Evolutionary conservation across 2,113 vertebrate species (phyloP).

Genomic region (Oceanites oceanicus): DNA sequence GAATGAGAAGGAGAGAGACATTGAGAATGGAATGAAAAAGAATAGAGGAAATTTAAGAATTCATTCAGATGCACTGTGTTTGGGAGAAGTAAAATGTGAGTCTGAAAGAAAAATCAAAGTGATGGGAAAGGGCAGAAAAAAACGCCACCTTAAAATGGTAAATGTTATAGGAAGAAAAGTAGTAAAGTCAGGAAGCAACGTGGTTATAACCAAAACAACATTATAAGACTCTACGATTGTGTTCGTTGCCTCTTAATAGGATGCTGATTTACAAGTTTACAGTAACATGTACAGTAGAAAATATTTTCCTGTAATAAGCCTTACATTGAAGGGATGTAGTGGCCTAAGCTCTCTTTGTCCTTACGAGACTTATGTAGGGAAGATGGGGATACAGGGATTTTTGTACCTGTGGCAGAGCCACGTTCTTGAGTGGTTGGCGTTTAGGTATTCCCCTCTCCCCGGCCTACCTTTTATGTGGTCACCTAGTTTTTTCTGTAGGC

Average conservation of each 20-base stretch:
- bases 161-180: not conserved
- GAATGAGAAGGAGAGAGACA: not conserved
- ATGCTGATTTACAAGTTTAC: not conserved
- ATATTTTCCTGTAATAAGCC: not conserved
- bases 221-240: not conserved
- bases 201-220: not conserved
- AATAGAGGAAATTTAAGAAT: not conserved
- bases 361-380: not conserved
- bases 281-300: not conserved
- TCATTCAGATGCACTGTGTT: not conserved
- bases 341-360: not conserved
- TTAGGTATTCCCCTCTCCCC: not conserved
- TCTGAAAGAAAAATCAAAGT: not conserved
- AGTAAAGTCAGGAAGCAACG: not conserved
- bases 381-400: not conserved
- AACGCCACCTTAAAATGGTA: accelerated
- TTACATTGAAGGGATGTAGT: not conserved
- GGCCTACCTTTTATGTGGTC: not conserved
- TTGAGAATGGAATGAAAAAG: not conserved
- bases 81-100: not conserved
- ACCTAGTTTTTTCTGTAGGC: not conserved
- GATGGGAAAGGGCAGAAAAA: not conserved
- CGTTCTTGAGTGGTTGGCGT: accelerated
- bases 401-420: not conserved
- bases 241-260: not conserved